These are phyloP conservation scores for Hiodon tergisus DNA, from an alignment of 2,113 vertebrate genomes.

Conservation along the genomic window DNA sequence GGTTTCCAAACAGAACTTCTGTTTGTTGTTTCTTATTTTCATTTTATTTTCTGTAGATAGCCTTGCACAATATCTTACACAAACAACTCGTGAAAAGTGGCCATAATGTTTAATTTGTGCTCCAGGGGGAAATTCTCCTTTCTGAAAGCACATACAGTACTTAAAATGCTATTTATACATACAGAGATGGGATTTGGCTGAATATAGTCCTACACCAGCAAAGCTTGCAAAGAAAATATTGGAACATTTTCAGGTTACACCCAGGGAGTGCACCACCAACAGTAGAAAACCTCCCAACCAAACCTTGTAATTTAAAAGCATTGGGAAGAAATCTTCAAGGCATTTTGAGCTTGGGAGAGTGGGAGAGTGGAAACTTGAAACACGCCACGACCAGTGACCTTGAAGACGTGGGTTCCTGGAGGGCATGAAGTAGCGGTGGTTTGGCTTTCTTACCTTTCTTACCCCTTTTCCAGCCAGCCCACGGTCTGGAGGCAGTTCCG, in stretches of 20 bases:
- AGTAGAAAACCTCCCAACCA: background rate
- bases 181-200: slow-evolving; percentile 15
- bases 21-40: background rate
- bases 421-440: background rate
- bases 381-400: background rate
- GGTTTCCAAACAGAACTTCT: background rate
- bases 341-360: background rate
- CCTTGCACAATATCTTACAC: background rate
- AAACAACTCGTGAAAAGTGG: background rate
- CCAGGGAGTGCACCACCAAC: slow-evolving; percentile 15
- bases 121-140: background rate
- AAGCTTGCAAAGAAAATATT: slow-evolving; percentile 3
- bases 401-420: background rate
- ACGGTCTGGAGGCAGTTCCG: too few species aligned
- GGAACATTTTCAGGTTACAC: slow-evolving; percentile 21
- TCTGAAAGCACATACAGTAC: slow-evolving; percentile 2
- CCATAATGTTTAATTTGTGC: background rate
- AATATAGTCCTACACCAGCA: slow-evolving; percentile 3
- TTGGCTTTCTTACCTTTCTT: too few species aligned
- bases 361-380: background rate
- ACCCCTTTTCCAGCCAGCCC: too few species aligned
- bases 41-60: too few species aligned
- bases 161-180: slow-evolving; percentile 20
- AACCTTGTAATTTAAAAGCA: slow-evolving; percentile 11
- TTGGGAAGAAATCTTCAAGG: background rate